These are phyloP conservation scores for Leucophenga montana DNA, from an alignment of 2,888 invertebrate species.

Conservation along the genomic window DNA sequence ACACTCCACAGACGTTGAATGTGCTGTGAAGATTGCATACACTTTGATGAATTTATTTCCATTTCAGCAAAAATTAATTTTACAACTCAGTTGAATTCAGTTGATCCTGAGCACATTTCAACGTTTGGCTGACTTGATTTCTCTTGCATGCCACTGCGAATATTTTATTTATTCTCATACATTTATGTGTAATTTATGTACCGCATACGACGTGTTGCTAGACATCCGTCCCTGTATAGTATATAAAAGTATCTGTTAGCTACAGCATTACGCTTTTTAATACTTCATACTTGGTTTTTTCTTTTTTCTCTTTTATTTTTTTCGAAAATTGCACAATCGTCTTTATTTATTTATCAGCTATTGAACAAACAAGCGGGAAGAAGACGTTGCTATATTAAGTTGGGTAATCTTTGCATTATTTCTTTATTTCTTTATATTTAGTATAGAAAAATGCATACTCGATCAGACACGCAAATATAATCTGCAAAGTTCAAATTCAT, in stretches of 20 bases:
- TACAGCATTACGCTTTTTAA: background rate
- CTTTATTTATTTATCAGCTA: conserved; percentile 63
- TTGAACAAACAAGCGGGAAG: conserved; percentile 1
- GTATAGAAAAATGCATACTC: conserved; percentile 7
- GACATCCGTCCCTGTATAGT: background rate
- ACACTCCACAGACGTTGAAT: conserved; percentile 19
- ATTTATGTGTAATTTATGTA: conserved; percentile 22
- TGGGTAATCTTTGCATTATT: conserved; percentile 50
- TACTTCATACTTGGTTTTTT: background rate
- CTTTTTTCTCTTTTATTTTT: background rate
- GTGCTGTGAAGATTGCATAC: background rate
- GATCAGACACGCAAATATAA: conserved; percentile 39
- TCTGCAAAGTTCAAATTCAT: conserved; percentile 58
- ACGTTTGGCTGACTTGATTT: conserved; percentile 16
- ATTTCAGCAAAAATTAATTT: conserved; percentile 68
- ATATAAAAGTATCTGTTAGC: conserved; percentile 15
- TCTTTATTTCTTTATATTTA: conserved; percentile 39
- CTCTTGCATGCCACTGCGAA: background rate
- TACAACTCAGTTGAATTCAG: conserved; percentile 69
- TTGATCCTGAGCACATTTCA: conserved; percentile 55
- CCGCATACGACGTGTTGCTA: conserved; percentile 19
- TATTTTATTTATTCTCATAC: conserved; percentile 5
- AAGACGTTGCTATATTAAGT: no score
- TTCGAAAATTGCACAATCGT: conserved; percentile 55
- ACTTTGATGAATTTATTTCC: conserved; percentile 44